Evolutionary conservation across 2,888 invertebrate species (phyloP).

Genomic region (Acleris emargana): DNA sequence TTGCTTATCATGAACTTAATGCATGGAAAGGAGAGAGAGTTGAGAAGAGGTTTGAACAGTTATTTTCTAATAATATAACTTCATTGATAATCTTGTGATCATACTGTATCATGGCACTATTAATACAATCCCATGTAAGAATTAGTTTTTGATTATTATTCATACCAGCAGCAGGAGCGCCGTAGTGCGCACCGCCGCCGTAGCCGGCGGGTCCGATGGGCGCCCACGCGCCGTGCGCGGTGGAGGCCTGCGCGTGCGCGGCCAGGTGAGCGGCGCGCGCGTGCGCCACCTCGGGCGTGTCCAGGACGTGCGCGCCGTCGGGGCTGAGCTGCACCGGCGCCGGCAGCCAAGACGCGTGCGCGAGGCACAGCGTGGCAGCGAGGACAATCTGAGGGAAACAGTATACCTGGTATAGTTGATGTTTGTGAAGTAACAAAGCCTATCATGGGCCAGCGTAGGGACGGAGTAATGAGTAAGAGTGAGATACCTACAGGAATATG

Average conservation of each 20-base stretch:
- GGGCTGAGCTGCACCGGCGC: slow-evolving; percentile 81
- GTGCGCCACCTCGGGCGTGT: slow-evolving; percentile 82
- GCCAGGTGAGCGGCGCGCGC: slow-evolving; percentile 77
- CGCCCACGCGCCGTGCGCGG: slow-evolving; percentile 77
- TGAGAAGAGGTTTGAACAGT: too few relatives aligned
- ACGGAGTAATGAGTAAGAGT: too few relatives aligned
- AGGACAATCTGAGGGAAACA: slow-evolving; percentile 69
- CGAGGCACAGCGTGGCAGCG: slow-evolving; percentile 77
- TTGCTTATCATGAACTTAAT: too few relatives aligned
- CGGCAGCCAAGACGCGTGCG: slow-evolving; percentile 80
- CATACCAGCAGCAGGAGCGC: slow-evolving; percentile 76
- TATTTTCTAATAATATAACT: too few relatives aligned
- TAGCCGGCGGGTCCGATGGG: slow-evolving; percentile 60
- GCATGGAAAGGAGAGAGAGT: too few relatives aligned
- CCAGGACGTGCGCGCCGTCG: slow-evolving; percentile 76
- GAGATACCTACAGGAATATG: too few relatives aligned
- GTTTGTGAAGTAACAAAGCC: too few relatives aligned
- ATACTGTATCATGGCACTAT: too few relatives aligned
- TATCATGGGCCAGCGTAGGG: too few relatives aligned
- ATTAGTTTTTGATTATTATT: not conserved
- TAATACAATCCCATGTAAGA: too few relatives aligned
- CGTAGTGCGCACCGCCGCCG: slow-evolving; percentile 67
- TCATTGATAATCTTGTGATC: too few relatives aligned
- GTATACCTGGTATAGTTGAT: not conserved
- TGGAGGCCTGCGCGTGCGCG: slow-evolving; percentile 76